Evolutionary conservation across 2,113 vertebrate species (phyloP), one percentile per base, ranked within the genome.

Genomic region (Rhinolophus sinicus): DNA sequence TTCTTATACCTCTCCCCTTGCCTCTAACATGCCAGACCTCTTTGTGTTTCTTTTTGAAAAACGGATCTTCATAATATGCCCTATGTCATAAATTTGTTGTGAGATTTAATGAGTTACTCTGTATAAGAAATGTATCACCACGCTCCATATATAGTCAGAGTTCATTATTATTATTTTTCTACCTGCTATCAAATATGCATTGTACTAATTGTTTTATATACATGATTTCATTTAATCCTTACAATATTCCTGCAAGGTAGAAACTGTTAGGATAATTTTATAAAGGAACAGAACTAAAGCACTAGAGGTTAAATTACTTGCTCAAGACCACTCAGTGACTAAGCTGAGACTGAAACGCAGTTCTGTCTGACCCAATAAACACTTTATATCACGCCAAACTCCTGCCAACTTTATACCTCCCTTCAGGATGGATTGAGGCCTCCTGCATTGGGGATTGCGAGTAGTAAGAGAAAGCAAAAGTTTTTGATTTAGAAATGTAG

Each of bases 21-120:
- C 26, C 33, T 93, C 75, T 76, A 44, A 40, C 16, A n/a, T 8
- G 30, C 40, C 22, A 60, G 65, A 83, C 50, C 18, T 81, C 56
- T 72, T 78, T 28, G 62, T 73, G 15, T 62, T 88, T 95, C 35
- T 84, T 15, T 58, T 21, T n/a, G 44, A 67, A 76, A 92, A 93
- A 40, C 4, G 3, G 28, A 65, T 69, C 50, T 65, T 89, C 69
- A 35, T 47, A 58, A 40, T 28, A 38, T 10, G 12, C 64, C 18
- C 33, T 58, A 15, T 5, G 3, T n/a, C 47, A 47, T 12, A 60
- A 44, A 16, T 44, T 75, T 86, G 40, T 10, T 76, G 33, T 35
- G n/a, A 93, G 8, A 64, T 76, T 21, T 65, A 85, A 52, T 33
- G 70, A 90, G 52, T 40, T 82, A n/a, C 11, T 82, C 24, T 18